phyloP scores from a whole-genome alignment of 2,113 vertebrate genomes.

The Odobenus rosmarus region DNA sequence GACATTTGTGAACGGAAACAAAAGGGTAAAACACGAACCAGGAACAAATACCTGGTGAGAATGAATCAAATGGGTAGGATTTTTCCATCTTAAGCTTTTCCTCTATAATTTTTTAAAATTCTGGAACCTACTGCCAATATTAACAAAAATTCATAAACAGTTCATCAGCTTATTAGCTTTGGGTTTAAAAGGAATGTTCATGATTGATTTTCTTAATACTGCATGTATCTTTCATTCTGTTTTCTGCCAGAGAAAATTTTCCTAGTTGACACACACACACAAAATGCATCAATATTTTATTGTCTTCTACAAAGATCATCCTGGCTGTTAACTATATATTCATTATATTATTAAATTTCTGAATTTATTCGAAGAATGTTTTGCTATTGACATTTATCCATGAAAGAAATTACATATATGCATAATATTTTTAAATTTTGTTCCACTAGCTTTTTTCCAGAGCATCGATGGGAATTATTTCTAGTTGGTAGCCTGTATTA shows the following conservation, averaged over 20 bases:
- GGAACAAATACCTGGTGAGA: neutral
- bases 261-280: neutral
- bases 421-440: neutral
- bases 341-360: neutral
- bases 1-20: neutral
- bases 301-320: neutral
- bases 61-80: neutral
- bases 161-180: neutral
- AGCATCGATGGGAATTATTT: neutral
- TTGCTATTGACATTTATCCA: neutral
- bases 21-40: neutral
- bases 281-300: conserved; percentile 13
- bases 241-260: neutral
- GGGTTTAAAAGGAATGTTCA: neutral
- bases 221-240: neutral
- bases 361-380: neutral
- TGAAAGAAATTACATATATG: neutral
- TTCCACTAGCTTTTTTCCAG: neutral
- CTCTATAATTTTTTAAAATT: neutral
- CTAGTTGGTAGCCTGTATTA: neutral
- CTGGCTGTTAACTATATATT: neutral
- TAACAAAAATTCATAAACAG: neutral
- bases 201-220: neutral
- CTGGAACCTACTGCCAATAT: neutral
- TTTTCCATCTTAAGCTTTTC: neutral